Conservation (phyloP, 2,113 vertebrate species). For the Hirundichthys speculiger region DNA sequence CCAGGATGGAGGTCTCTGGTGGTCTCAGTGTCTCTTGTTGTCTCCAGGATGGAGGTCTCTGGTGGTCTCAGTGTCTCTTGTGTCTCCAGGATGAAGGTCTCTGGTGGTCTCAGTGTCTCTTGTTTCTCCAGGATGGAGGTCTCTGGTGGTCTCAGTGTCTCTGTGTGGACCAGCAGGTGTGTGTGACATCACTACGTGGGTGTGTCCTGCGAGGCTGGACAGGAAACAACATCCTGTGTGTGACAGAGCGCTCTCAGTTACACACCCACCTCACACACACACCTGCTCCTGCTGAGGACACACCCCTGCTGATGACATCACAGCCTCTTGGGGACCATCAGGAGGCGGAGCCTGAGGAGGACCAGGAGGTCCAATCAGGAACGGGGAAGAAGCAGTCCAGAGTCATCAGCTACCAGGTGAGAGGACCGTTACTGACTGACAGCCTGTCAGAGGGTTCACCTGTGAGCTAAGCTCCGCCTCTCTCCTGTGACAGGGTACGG, state of each 20-base stretch:
- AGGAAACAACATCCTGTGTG: constrained; percentile 76
- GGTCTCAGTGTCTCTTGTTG: no score
- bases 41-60: no score
- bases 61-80: no score
- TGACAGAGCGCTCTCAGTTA: constrained; percentile 69
- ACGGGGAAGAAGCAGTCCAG: constrained; percentile 69
- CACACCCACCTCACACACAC: constrained; percentile 41
- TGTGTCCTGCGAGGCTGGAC: constrained; percentile 78
- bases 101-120: no score
- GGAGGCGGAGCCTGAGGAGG: constrained; percentile 33
- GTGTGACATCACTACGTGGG: constrained; percentile 78
- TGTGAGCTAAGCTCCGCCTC: constrained; percentile 23
- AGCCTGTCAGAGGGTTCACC: background rate
- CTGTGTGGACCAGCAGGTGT: constrained; percentile 76
- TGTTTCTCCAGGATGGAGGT: constrained; percentile 69
- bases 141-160: constrained; percentile 80
- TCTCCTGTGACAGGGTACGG: constrained; percentile 79
- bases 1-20: no score
- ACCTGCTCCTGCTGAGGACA: constrained; percentile 26
- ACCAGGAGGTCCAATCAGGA: constrained; percentile 36
- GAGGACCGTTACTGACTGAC: constrained; percentile 19
- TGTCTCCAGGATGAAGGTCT: no score
- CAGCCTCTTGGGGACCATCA: background rate
- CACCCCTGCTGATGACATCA: background rate
- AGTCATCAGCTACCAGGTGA: constrained; percentile 86